Evolutionary conservation across 2,797 vertebrate genomes (phyloP).

Genomic region (Danio kyathit): DNA sequence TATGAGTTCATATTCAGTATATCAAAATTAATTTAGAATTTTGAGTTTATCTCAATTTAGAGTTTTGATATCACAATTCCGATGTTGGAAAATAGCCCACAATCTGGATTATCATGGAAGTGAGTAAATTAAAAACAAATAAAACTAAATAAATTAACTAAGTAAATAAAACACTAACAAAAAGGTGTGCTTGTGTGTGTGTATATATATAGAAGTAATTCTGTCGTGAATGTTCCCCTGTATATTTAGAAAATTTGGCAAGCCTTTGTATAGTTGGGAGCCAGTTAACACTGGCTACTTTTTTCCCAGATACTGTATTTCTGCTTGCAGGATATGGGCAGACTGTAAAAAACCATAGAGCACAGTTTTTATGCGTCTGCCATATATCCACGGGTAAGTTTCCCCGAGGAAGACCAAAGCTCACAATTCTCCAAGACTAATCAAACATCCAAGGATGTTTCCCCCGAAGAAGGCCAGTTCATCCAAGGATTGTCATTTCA

Average conservation of each 20-base stretch:
- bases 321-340: background rate
- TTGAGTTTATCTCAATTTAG: no score
- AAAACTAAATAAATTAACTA: no score
- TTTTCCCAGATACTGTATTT: conserved; percentile 7
- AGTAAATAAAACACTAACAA: no score
- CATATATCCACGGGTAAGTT: conserved; percentile 13
- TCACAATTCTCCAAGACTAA: conserved; percentile 43
- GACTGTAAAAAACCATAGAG: background rate
- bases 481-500: conserved; percentile 49
- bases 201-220: no score
- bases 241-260: conserved; percentile 2
- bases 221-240: background rate
- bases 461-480: conserved; percentile 38
- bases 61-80: no score
- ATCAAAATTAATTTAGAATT: no score
- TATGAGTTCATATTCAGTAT: no score
- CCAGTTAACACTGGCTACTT: background rate
- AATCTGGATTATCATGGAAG: no score
- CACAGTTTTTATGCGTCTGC: conserved; percentile 23
- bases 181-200: no score
- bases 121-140: no score
- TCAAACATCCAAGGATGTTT: conserved; percentile 44
- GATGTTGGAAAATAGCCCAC: no score
- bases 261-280: background rate
- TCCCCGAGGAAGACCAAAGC: conserved; percentile 31